phyloP scores from a whole-genome alignment of 1,140 invertebrate species.

The Agraylea sexmaculata region DNA sequence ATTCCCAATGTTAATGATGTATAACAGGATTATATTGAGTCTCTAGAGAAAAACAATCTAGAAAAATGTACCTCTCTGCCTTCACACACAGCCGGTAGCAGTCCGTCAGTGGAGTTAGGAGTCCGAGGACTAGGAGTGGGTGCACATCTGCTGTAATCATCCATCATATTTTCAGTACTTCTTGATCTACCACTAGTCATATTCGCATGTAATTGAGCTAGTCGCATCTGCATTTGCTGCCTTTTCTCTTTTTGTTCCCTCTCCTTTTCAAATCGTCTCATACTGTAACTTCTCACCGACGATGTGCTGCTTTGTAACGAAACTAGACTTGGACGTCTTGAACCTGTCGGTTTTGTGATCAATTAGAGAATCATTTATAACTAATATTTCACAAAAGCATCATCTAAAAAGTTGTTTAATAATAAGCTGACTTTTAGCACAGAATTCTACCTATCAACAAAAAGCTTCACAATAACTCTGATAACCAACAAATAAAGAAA shows the following conservation, averaged over 20 bases:
- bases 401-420: no score
- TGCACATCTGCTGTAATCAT: slow-evolving; percentile 34
- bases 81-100: slow-evolving; percentile 61
- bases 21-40: background rate
- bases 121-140: slow-evolving; percentile 62
- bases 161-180: slow-evolving; percentile 26
- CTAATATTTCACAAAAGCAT: no score
- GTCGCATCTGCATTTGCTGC: slow-evolving; percentile 57
- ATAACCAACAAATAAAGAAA: no score
- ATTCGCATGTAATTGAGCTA: slow-evolving; percentile 46
- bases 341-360: no score
- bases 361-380: no score
- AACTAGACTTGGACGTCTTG: slow-evolving; percentile 66
- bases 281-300: slow-evolving; percentile 66
- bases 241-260: slow-evolving; percentile 63
- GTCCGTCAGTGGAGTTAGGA: slow-evolving; percentile 64
- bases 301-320: slow-evolving; percentile 68
- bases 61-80: slow-evolving; percentile 48
- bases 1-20: background rate
- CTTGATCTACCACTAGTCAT: slow-evolving; percentile 32
- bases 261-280: slow-evolving; percentile 61
- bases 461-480: no score
- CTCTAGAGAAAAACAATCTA: background rate
- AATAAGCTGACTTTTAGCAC: no score
- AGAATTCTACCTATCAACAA: no score